phyloP scores from a whole-genome alignment of 2,888 invertebrate species.

The Eledona agricola region DNA sequence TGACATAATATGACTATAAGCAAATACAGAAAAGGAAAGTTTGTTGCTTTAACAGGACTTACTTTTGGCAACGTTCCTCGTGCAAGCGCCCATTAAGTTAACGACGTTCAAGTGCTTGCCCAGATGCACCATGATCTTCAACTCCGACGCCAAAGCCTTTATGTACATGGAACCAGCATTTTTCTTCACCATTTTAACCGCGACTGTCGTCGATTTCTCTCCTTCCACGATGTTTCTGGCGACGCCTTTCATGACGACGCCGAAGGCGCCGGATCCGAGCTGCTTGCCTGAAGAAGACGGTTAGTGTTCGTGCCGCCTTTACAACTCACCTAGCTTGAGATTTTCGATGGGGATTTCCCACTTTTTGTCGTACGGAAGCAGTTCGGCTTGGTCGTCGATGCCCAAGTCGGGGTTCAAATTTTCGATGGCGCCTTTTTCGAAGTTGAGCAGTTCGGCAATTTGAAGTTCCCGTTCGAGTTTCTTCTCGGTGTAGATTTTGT shows the following conservation, averaged over 20 bases:
- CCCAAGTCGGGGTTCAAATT: conserved; percentile 88
- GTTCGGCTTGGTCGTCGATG: conserved; percentile 91
- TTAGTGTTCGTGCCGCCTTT: too few relatives aligned
- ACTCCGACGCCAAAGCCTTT: conserved; percentile 87
- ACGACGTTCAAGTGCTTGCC: conserved; percentile 95
- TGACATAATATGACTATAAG: too few relatives aligned
- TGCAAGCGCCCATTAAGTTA: conserved; percentile 93
- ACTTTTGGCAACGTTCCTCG: conserved; percentile 90
- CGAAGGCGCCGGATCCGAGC: conserved; percentile 94
- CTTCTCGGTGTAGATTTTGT: conserved; percentile 66
- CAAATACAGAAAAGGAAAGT: too few relatives aligned
- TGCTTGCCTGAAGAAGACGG: conserved; percentile 75
- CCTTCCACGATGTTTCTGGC: conserved; percentile 82
- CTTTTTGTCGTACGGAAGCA: conserved; percentile 88
- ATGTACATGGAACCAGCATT: conserved; percentile 86
- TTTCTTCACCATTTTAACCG: conserved; percentile 95
- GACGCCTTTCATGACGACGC: conserved; percentile 87
- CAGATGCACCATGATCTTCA: conserved; percentile 95
- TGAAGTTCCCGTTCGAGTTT: conserved; percentile 72
- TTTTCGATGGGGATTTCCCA: conserved; percentile 93
- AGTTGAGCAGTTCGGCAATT: conserved; percentile 77
- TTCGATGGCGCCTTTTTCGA: conserved; percentile 81
- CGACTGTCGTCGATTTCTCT: conserved; percentile 81
- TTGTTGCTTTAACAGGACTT: too few relatives aligned
- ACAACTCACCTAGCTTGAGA: conserved; percentile 78